phyloP scores from a whole-genome alignment of 2,888 invertebrate genomes.

The Aphidoletes aphidimyza region DNA sequence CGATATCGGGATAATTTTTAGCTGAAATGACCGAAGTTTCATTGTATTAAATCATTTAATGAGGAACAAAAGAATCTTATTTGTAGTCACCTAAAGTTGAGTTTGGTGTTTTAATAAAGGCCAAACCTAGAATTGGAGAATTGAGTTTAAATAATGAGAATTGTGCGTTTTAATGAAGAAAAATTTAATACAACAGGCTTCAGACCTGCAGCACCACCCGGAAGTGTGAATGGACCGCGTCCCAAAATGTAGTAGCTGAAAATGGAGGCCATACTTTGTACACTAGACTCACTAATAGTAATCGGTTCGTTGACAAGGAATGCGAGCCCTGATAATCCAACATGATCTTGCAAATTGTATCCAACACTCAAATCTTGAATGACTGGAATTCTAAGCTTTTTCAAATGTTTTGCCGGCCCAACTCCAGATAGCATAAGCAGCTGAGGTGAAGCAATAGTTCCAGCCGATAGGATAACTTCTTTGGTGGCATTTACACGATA shows the following conservation, averaged over 20 bases:
- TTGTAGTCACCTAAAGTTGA: constrained; percentile 64
- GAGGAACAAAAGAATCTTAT: neutral
- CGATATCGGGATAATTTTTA: constrained; percentile 76
- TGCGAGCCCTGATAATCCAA: constrained; percentile 77
- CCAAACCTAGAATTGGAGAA: no score
- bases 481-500: constrained; percentile 71
- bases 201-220: constrained; percentile 84
- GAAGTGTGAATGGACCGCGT: constrained; percentile 78
- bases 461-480: constrained; percentile 83
- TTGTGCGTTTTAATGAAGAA: no score
- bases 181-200: no score
- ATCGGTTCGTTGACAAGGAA: constrained; percentile 78
- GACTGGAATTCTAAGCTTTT: constrained; percentile 71
- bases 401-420: constrained; percentile 74
- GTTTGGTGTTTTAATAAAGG: constrained; percentile 76
- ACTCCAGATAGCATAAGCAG: constrained; percentile 87
- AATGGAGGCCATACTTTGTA: constrained; percentile 70
- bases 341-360: constrained; percentile 83
- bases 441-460: constrained; percentile 86
- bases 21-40: neutral
- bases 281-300: constrained; percentile 72
- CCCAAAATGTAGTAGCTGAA: constrained; percentile 73
- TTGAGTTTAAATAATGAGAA: no score
- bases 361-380: constrained; percentile 80
- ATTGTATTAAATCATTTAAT: neutral